phyloP scores from a whole-genome alignment of 2,888 invertebrate genomes.

The Orchestes rusci region DNA sequence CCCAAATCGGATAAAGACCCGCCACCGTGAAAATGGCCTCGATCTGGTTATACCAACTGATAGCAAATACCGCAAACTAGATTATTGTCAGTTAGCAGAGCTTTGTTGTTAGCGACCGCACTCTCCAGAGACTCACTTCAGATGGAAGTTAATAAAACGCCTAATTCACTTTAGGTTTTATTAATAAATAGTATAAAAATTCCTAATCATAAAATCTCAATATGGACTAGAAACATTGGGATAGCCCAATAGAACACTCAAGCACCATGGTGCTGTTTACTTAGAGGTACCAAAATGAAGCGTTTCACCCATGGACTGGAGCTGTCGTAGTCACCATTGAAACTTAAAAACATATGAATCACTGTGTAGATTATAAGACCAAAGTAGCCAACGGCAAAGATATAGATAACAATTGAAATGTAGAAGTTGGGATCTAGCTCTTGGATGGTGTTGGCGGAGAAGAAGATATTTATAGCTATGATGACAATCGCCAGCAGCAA shows the following conservation, averaged over 20 bases:
- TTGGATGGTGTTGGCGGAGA: constrained; percentile 57
- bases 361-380: constrained; percentile 29
- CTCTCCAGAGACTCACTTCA: no score
- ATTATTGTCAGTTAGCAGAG: no score
- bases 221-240: constrained; percentile 14
- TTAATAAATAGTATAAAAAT: constrained; percentile 9
- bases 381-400: constrained; percentile 27
- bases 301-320: constrained; percentile 27
- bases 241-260: no score
- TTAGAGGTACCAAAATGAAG: constrained; percentile 27
- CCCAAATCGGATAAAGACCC: no score
- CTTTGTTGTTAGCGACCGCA: no score
- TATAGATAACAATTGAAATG: constrained; percentile 22
- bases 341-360: constrained; percentile 31
- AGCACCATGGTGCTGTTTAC: no score
- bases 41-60: no score
- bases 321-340: constrained; percentile 26
- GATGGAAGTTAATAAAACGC: no score
- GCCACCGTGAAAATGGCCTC: no score
- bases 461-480: constrained; percentile 70
- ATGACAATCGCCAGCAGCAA: constrained; percentile 58
- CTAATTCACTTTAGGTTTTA: no score
- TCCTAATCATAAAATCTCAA: constrained; percentile 19
- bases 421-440: constrained; percentile 36
- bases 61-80: no score